These are phyloP conservation scores for Temnothorax unifasciatus DNA, from an alignment of 2,888 invertebrate species.

Conservation along the genomic window DNA sequence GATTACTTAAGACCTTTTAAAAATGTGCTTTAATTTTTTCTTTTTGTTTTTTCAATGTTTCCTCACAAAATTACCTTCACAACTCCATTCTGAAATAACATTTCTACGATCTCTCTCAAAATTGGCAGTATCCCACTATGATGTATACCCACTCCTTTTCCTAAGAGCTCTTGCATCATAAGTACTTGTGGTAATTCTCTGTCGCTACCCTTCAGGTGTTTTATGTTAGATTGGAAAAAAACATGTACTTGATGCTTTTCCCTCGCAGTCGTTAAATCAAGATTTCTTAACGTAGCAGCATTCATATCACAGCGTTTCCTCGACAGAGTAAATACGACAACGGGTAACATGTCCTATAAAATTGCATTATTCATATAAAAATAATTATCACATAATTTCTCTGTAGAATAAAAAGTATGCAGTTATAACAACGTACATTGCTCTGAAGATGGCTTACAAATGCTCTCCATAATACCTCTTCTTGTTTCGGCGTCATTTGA, in stretches of 20 bases:
- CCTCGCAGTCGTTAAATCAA: conserved; percentile 93
- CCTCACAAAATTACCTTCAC: conserved; percentile 89
- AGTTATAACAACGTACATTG: conserved; percentile 55
- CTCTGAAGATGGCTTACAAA: conserved; percentile 92
- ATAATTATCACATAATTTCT: conserved; percentile 1
- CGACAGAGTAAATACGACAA: conserved; percentile 97
- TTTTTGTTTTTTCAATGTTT: not conserved
- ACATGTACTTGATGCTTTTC: conserved; percentile 95
- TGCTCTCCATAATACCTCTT: conserved; percentile 93
- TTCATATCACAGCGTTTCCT: conserved; percentile 93
- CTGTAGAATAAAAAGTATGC: not conserved
- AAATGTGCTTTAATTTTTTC: not conserved
- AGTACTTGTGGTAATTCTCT: conserved; percentile 94
- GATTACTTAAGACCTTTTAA: not conserved
- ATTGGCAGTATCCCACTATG: conserved; percentile 99
- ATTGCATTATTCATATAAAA: not conserved
- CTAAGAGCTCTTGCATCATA: conserved; percentile 90
- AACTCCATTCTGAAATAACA: conserved; percentile 97
- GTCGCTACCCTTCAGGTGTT: conserved; percentile 93
- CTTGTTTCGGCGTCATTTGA: conserved; percentile 89
- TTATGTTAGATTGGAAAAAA: conserved; percentile 95
- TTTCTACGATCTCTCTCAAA: conserved; percentile 99
- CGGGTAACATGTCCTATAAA: conserved; percentile 92
- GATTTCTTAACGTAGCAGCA: conserved; percentile 85
- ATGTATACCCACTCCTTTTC: conserved; percentile 97